phyloP scores from a whole-genome alignment of 2,888 invertebrate genomes.

The Cremastinae sp. region DNA sequence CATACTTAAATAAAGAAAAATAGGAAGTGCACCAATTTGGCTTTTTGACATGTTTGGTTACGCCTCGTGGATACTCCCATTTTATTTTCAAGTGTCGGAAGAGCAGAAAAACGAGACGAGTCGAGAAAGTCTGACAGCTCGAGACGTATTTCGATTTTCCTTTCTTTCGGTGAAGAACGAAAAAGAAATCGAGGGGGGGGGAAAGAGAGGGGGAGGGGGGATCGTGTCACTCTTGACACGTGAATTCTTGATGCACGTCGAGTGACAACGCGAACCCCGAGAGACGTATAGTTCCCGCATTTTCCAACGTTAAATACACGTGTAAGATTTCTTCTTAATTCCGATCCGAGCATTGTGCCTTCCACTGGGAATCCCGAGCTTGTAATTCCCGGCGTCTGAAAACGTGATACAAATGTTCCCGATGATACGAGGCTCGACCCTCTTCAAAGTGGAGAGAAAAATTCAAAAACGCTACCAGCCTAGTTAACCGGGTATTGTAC shows the following conservation, averaged over 20 bases:
- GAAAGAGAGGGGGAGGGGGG: slow-evolving; percentile 59
- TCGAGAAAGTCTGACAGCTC: neutral
- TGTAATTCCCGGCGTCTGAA: slow-evolving; percentile 22
- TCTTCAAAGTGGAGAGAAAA: slow-evolving; percentile 73
- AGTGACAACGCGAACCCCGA: slow-evolving; percentile 52
- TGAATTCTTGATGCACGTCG: slow-evolving; percentile 54
- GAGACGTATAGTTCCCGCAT: slow-evolving; percentile 14
- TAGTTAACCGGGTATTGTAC: slow-evolving; percentile 76
- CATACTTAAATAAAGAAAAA: too few species aligned
- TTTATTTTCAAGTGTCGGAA: slow-evolving; percentile 20
- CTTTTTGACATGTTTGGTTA: slow-evolving; percentile 11
- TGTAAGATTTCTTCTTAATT: slow-evolving; percentile 3
- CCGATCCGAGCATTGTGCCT: slow-evolving; percentile 31
- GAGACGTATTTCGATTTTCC: slow-evolving; percentile 20
- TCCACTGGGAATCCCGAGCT: slow-evolving; percentile 9
- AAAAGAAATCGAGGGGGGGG: too few species aligned
- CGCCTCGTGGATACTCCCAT: slow-evolving; percentile 13
- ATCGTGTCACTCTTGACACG: slow-evolving; percentile 72
- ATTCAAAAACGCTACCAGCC: slow-evolving; percentile 71
- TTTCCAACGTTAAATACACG: slow-evolving; percentile 13
- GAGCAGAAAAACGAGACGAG: too few species aligned
- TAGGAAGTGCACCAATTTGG: slow-evolving; percentile 7
- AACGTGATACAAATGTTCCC: slow-evolving; percentile 29
- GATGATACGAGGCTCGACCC: slow-evolving; percentile 67
- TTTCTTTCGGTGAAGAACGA: slow-evolving; percentile 7